Evolutionary conservation across 2,113 vertebrate species (phyloP).

Genomic region (Lepus americanus): DNA sequence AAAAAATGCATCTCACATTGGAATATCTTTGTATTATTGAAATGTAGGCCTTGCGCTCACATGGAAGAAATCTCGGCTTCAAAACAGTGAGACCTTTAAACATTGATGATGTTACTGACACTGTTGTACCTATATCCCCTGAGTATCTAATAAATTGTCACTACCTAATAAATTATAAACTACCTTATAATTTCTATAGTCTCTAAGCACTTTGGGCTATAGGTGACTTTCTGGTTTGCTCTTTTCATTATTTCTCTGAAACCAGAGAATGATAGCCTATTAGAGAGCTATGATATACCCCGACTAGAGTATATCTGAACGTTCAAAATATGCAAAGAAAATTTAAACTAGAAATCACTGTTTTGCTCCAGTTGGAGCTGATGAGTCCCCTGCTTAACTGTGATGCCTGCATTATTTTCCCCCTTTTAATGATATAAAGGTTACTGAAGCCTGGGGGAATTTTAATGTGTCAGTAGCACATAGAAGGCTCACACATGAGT

Average conservation of each 20-base stretch:
- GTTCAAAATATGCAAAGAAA: constrained; percentile 49
- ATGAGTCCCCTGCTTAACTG: neutral
- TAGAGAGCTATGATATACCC: constrained; percentile 50
- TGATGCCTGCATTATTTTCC: neutral
- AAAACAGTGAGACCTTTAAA: neutral
- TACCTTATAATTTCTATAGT: neutral
- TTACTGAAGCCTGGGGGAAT: neutral
- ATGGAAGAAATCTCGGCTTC: neutral
- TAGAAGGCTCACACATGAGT: neutral
- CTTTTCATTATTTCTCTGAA: constrained; percentile 38
- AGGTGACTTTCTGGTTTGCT: neutral
- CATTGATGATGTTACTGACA: neutral
- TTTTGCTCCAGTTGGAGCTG: constrained; percentile 26
- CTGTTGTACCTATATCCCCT: too few species aligned
- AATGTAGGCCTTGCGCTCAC: neutral
- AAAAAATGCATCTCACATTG: neutral
- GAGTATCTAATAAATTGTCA: neutral
- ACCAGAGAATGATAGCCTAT: constrained; percentile 7
- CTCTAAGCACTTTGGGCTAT: neutral
- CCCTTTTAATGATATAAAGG: neutral
- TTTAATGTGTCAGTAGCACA: neutral
- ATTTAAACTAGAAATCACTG: constrained; percentile 57
- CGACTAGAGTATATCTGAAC: constrained; percentile 64
- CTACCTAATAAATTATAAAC: too few species aligned
- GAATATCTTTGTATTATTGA: neutral